Evolutionary conservation across 2,888 invertebrate species (phyloP), one percentile per base, ranked within the genome.

Genomic region (Colostygia pectinataria): DNA sequence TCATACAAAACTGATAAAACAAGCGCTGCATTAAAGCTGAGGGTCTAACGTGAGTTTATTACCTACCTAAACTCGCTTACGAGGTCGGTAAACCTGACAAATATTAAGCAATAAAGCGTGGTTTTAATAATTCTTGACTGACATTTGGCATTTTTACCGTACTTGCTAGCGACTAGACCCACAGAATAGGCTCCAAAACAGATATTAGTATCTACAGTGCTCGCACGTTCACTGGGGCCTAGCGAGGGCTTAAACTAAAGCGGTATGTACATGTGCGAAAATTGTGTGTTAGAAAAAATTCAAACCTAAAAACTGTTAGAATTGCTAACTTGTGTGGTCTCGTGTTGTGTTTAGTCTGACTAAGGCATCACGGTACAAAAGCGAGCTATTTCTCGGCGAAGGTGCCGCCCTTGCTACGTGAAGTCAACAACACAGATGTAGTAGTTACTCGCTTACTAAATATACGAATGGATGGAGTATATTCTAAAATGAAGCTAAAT

Each of bases 191-290:
- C n/a, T n/a, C n/a, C n/a, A n/a, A n/a, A n/a, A n/a, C n/a, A n/a
- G n/a, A n/a, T n/a, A n/a, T n/a, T n/a, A n/a, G n/a, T n/a, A n/a
- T n/a, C n/a, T n/a, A n/a, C n/a, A n/a, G n/a, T n/a, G n/a, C 6
- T 20, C 20, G 32, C n/a, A 2, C 4, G 18, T 13, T 13, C 12
- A 10, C 23, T 34, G 5, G 1, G 14, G 13, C 24, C 14, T n/a
- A n/a, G n/a, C n/a, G 13, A 24, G 1, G 6, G 23, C 13, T 29
- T 15, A 9, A 60, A 45, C 53, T 57, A 61, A 69, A 71, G 68
- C 68, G 63, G 4, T 72, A 72, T 73, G 55, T 76, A 76, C 74
- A 70, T 53, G 62, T 69, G 66, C 61, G 46, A 46, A 59, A 62
- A 55, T 54, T 59, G 44, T 61, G 51, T 66, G 71, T 76, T 70